Conservation (phyloP, 2,888 invertebrate genomes). For the Heliconius hortense region DNA sequence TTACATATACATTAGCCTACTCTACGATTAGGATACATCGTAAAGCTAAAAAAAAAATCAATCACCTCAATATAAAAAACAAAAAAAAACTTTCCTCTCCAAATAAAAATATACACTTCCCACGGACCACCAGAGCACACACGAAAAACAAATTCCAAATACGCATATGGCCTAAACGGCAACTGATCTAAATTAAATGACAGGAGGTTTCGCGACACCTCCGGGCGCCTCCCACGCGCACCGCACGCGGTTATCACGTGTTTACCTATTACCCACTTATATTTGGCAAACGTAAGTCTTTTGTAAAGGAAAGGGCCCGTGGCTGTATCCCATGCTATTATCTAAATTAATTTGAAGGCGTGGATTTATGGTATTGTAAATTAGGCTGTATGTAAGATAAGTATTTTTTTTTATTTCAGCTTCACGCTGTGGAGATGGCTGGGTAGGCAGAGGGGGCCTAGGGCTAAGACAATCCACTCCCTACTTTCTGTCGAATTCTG, state of each 20-base stretch:
- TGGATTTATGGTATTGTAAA: conserved; percentile 13
- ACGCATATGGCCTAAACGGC: conserved; percentile 35
- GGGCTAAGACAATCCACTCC: too few species aligned
- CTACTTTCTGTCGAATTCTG: too few species aligned
- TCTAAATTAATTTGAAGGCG: conserved; percentile 26
- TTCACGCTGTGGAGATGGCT: too few species aligned
- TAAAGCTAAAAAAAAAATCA: neutral
- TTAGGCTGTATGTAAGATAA: conserved; percentile 26
- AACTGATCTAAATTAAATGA: conserved; percentile 37
- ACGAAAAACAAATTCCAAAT: conserved; percentile 20
- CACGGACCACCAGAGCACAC: conserved; percentile 28
- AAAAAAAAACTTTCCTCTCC: conserved; percentile 23
- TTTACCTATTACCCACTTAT: conserved; percentile 25
- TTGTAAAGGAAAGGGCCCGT: conserved; percentile 44
- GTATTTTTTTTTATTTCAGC: neutral
- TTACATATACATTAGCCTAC: too few species aligned
- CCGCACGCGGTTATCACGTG: conserved; percentile 37
- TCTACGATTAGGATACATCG: too few species aligned
- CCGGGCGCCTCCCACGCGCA: conserved; percentile 40
- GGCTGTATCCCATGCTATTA: conserved; percentile 42
- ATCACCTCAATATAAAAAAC: neutral
- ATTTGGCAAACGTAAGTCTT: conserved; percentile 36
- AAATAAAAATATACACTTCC: conserved; percentile 23
- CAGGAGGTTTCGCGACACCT: conserved; percentile 42
- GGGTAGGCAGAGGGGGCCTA: too few species aligned